Evolutionary conservation across 35 echinoderm and acorn worm genomes (phyloP), one percentile per base, ranked within the genome.

Genomic region (Ophioderma brevispina): DNA sequence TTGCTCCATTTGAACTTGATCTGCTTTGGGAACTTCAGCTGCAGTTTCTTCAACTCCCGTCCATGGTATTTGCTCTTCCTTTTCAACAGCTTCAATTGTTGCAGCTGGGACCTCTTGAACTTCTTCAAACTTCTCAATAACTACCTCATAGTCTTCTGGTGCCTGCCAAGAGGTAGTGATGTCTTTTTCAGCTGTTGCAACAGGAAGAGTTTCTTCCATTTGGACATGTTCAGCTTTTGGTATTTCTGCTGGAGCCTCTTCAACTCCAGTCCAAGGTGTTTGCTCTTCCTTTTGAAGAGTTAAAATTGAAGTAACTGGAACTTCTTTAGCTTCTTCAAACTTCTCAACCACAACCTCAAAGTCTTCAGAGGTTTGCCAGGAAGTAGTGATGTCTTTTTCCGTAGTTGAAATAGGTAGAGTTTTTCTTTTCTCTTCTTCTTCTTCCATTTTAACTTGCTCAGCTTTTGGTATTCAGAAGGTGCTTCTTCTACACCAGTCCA

Each of bases 131-230:
- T 52, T 81, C 34, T 21, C 31, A 31, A 75, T 43, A 28, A 70
- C 81, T 23, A 34, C 82, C 38, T 78, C 63, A 33, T 56, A 33
- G 28, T 77, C 82, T 85, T 91, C 89, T 78, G 82, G 79, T 32
- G 40, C 36, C 1, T 31, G 17, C 79, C 79, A 81, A 37, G 37
- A 25, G n/a, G 79, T 70, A 13, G 30, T 85, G 37, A 85, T 37
- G 33, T 91, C 81, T 19, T 76, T 32, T 32, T 91, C 82, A 85
- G 70, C 17, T 36, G 89, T 38, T 85, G 64, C 39, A 0, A 85
- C 28, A 19, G 64, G 4, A 14, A 28, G 28, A 23, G 40, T 81
- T 6, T 81, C 35, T 39, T 38, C 36, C 40, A 81, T 38, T 25
- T 81, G 36, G 34, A 39, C 21, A 25, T 38, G 36, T 81, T 81